Base-by-base conservation (phyloP, 2,113 vertebrate genomes). In the Eulacestoma nigropectus region DNA sequence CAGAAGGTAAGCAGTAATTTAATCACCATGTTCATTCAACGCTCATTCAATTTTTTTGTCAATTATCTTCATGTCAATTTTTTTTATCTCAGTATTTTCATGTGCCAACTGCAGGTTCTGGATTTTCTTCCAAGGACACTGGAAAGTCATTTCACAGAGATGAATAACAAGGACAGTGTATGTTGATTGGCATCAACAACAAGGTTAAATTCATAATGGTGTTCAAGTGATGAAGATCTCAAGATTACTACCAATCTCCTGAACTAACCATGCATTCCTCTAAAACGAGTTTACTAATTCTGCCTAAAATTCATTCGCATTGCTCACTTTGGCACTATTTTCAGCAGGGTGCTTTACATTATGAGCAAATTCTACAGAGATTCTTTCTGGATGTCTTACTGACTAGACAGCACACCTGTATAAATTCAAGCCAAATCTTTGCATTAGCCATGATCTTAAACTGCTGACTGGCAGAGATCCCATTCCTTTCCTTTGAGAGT, bases 341-440 rank as follows among this genome's bases (percentile, higher is more conserved):
- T 49, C 14, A 92, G 65, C 57, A 52, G 26, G 27, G 17, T 55
- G 64, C 27, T 96, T 88, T 83, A 82, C 32, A 89, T 82, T 78
- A 65, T 59, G 46, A 93, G 39, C 76, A 94, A 87, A 12, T 16
- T 93, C 79, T 67, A 89, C 69, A 90, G 47, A 91, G 60, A 89
- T 92, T 47, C 62, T 73, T 77, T 21, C 49, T 80, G 80, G 16
- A 81, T 96, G 56, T 94, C 63, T 96, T 95, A 93, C 32, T 92
- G 96, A 96, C 91, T 92, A 96, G 86, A 94, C 26, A 92, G 86
- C 76, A 81, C 65, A 75, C 57, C 92, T 89, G 75, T 39, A 80
- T 62, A 96, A 96, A 91, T 86, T 95, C 73, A 77, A 47, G 69
- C 37, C 84, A 81, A 93, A 89, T 39, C 72, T 96, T 93, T 96